These are phyloP conservation scores for Morpho achilles DNA, from an alignment of 2,888 invertebrate species.

Conservation along the genomic window DNA sequence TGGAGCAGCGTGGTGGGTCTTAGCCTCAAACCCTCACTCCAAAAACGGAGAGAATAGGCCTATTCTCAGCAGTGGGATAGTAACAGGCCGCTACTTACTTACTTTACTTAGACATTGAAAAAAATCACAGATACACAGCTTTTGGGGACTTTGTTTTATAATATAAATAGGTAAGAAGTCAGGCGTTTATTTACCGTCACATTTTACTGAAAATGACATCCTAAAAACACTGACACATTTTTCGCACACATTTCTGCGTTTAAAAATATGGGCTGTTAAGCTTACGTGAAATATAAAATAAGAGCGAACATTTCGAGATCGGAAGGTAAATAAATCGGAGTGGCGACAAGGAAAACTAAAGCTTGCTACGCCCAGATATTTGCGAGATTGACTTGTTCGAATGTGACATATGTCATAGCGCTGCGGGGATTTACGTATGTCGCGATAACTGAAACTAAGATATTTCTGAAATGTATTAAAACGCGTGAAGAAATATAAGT, in stretches of 20 bases:
- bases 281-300: constrained; percentile 8
- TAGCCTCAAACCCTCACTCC: too few relatives aligned
- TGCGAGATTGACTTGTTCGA: constrained; percentile 15
- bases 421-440: constrained; percentile 3
- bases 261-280: constrained; percentile 4
- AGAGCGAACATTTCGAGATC: constrained; percentile 9
- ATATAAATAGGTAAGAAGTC: too few relatives aligned
- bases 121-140: too few relatives aligned
- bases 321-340: constrained; percentile 18
- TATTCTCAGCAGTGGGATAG: too few relatives aligned
- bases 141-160: too few relatives aligned
- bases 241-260: constrained; percentile 1
- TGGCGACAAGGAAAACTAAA: constrained; percentile 14
- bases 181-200: too few relatives aligned
- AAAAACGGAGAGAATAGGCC: too few relatives aligned
- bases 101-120: too few relatives aligned
- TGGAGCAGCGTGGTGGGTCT: too few relatives aligned
- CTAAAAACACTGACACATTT: constrained; percentile 3
- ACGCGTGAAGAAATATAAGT: too few relatives aligned
- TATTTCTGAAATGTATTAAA: too few relatives aligned
- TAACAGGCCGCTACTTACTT: too few relatives aligned
- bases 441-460: neutral
- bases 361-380: constrained; percentile 19
- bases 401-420: constrained; percentile 5
- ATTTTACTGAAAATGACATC: neutral